Conservation (phyloP, 2,888 invertebrate genomes). For the Colostygia pectinataria region DNA sequence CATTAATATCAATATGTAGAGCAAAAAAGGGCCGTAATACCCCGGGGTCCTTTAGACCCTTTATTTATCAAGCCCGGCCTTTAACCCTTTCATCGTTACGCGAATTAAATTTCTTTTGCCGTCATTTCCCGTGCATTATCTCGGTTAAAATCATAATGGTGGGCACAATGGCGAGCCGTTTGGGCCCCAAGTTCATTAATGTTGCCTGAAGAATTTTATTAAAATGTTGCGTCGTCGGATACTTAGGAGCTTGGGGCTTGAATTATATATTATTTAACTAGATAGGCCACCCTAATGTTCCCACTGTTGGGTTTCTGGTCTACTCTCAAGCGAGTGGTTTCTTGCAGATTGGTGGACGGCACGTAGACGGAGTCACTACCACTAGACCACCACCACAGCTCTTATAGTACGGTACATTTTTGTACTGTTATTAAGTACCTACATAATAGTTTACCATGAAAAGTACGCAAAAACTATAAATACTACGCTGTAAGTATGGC, state of each 20-base stretch:
- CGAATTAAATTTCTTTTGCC: conserved; percentile 83
- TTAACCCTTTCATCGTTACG: conserved; percentile 81
- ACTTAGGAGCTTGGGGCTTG: conserved; percentile 39
- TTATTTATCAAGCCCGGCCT: conserved; percentile 79
- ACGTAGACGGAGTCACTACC: too few relatives aligned
- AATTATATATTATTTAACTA: conserved; percentile 32
- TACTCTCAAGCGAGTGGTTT: too few relatives aligned
- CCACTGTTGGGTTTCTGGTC: too few relatives aligned
- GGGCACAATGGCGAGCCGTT: conserved; percentile 68
- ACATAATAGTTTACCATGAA: too few relatives aligned
- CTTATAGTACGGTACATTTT: too few relatives aligned
- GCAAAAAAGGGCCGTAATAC: conserved; percentile 78
- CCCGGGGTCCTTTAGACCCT: conserved; percentile 69
- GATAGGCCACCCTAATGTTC: too few relatives aligned
- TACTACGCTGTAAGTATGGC: too few relatives aligned
- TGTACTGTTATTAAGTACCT: too few relatives aligned
- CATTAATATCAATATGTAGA: conserved; percentile 82
- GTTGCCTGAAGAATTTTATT: conserved; percentile 79
- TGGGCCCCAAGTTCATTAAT: conserved; percentile 70
- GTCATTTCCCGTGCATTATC: conserved; percentile 83
- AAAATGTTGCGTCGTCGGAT: conserved; percentile 78
- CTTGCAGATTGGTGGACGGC: too few relatives aligned
- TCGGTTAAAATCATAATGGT: conserved; percentile 81
- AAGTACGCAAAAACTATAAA: too few relatives aligned
- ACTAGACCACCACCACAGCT: too few relatives aligned